Percentiles rank a stretch among this genome's conserved stretches.
Evolutionary conservation across 2,888 invertebrate genomes (phyloP).

Genomic region (Sinotaia quadrata): DNA sequence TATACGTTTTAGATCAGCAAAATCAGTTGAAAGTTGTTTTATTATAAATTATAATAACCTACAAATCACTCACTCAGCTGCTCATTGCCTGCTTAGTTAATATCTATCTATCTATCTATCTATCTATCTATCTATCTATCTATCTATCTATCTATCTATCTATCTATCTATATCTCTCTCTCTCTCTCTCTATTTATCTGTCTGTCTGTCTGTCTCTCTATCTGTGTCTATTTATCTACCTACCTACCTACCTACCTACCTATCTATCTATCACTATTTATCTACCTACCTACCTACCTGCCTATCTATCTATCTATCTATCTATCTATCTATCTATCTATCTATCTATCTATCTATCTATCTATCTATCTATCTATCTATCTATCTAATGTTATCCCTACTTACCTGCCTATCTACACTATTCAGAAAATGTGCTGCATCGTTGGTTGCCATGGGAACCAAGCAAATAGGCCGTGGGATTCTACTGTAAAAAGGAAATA

Average conservation of each 20-base stretch:
- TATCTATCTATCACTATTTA: no score
- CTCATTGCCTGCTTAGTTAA: background rate
- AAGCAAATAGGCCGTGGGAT: no score
- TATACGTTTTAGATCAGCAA: no score
- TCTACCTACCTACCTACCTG: no score
- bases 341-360: background rate
- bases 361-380: background rate
- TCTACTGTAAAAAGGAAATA: background rate
- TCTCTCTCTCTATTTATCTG: no score
- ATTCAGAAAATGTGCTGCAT: background rate
- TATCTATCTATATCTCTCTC: no score
- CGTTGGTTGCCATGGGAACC: background rate
- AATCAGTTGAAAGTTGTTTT: no score
- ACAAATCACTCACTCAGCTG: no score
- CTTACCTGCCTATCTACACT: background rate
- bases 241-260: background rate
- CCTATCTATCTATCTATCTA: background rate
- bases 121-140: slow-evolving; percentile 4
- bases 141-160: background rate
- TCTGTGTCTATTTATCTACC: background rate
- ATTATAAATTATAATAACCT: no score
- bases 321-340: background rate
- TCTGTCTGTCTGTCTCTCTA: no score
- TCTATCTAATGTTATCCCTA: background rate
- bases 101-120: no score